Evolutionary conservation across 2,797 vertebrate species (phyloP), one percentile per base, ranked within the genome.

Genomic region (Scarus forsteni): DNA sequence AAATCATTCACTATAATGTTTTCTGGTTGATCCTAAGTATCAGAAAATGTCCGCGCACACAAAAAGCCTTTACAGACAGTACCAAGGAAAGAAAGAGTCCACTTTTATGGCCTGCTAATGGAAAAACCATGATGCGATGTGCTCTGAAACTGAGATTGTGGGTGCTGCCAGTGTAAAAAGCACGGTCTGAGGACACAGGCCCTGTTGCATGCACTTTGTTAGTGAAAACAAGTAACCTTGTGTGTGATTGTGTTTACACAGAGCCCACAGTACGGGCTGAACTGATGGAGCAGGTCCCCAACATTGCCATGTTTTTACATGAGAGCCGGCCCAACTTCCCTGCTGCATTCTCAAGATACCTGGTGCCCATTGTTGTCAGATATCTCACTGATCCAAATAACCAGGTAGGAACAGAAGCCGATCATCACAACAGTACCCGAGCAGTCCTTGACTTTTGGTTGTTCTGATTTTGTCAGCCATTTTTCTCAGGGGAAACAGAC

Each of bases 241-340:
- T 27, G 27, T 27, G 27, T 27, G 27, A 18, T 52, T 74, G 34
- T 80, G 44, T 86, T 34, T 58, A 66, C 76, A 76, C 86, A 98
- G 97, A 98, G 83, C 96, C 97, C 36, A 96, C 95, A 14, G 96
- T 97, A 43, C 85, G 95, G 73, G 95, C 96, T 16, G 97, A 98
- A 80, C 92, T 98, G 82, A 96, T 97, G 96, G 96, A 97, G 61
- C 96, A 97, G 79, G 94, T 97, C 55, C 96, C 96, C 74, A 95
- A 97, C 46, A 93, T 97, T 66, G 95, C 95, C 66, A 93, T 96
- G 93, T 97, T 97, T 86, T 93, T 97, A 54, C 96, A 96, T 46
- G 97, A 96, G 89, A 97, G 92, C 88, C 92, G 95, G 58, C 95
- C 95, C 60, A 94, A 95, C 86, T 97, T 97, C 70, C 95, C 96